Evolutionary conservation across 2,888 invertebrate species (phyloP), one percentile per base, ranked within the genome.

Genomic region (Tortricodes alternella): DNA sequence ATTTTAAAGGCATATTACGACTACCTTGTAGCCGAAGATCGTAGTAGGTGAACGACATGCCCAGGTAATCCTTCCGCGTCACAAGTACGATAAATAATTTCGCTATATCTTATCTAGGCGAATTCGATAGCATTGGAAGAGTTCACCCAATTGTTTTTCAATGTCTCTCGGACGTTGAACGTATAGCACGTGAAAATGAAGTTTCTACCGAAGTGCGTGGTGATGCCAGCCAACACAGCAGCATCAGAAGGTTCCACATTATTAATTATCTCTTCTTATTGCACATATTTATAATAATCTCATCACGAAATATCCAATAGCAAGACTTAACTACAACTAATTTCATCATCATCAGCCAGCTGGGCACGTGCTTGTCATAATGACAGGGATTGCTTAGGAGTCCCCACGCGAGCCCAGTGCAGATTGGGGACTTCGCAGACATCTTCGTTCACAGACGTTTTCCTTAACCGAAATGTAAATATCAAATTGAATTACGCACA

Each of bases 71-170:
- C 56, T 44, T 50, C 44, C 44, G 44, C 44, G 44, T 44, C 43
- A 34, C 70, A 68, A 66, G 68, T 64, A 66, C 62, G 79, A 80
- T 80, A 84, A 80, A 73, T 18, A 64, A 65, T 60, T 62, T 59
- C 59, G 61, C 64, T 51, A 67, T 77, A 85, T 86, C 85, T 86
- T 78, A 87, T 87, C 87, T 65, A 58, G 46, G 38, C 60, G 62
- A 63, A 66, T 67, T 56, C 37, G 49, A 56, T 59, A 59, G 43
- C 55, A 43, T 43, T 46, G 49, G 24, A 38, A 52, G 34, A 50
- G 44, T 50, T 50, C 29, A 56, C 37, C 53, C 24, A 24, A 13
- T 34, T 46, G 34, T 48, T 11, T 49, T 21, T 32, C 44, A 56
- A 56, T 56, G 49, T 23, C 35, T 19, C 3, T 19, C 27, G 48